A percentile compares a stretch with the other conserved stretches of the same genome.
These are phyloP conservation scores for Synanceia verrucosa DNA, from an alignment of 2,797 vertebrate species.

Conservation along the genomic window DNA sequence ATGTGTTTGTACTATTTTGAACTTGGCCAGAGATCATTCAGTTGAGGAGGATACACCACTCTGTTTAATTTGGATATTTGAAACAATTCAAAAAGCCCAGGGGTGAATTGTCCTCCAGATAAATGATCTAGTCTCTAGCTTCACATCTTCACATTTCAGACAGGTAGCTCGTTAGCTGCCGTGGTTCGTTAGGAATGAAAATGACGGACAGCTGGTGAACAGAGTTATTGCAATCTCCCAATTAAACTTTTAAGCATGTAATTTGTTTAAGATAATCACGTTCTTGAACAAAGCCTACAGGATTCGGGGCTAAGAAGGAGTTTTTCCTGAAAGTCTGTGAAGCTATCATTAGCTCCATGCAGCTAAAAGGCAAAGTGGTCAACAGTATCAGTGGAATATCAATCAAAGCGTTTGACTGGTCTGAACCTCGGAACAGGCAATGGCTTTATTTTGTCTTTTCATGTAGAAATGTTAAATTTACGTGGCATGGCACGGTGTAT, in stretches of 20 bases:
- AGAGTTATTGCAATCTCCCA: not conserved
- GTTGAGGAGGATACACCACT: not conserved
- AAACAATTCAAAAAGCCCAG: not conserved
- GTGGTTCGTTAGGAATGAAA: not conserved
- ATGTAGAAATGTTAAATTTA: not conserved
- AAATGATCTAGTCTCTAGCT: not conserved
- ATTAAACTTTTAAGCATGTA: constrained; percentile 1
- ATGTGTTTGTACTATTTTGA: not conserved
- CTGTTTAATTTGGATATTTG: not conserved
- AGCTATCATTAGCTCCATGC: not conserved
- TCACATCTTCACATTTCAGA: not conserved
- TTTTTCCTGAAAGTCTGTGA: not conserved
- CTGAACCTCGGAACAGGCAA: not conserved
- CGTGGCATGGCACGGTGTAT: not conserved
- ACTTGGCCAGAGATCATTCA: not conserved
- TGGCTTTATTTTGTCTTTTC: not conserved
- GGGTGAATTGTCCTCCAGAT: not conserved
- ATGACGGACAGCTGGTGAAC: constrained; percentile 7
- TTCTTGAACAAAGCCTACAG: not conserved
- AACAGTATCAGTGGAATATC: not conserved
- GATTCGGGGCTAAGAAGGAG: not conserved
- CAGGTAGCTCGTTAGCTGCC: not conserved
- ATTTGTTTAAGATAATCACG: not conserved
- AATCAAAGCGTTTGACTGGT: not conserved
- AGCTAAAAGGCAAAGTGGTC: not conserved